Conservation (phyloP, 2,888 invertebrate genomes). For the Andrena fulva region DNA sequence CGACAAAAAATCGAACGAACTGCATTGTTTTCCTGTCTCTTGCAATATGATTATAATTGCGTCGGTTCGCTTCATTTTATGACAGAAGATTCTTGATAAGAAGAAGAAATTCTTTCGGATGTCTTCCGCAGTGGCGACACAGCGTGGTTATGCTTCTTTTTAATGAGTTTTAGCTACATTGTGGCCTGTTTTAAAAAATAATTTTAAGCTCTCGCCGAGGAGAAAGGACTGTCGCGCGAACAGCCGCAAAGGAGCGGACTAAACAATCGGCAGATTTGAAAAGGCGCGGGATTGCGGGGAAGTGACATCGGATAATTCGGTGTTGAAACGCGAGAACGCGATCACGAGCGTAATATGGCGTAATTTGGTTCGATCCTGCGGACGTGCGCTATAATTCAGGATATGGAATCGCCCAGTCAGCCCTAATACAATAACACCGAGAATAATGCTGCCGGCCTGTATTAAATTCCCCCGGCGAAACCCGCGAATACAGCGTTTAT, state of each 20-base stretch:
- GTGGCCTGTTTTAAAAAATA: too few relatives aligned
- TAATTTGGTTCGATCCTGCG: constrained; percentile 43
- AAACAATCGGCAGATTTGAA: too few relatives aligned
- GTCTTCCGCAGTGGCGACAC: background rate
- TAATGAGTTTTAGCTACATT: too few relatives aligned
- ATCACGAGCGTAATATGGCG: constrained; percentile 12
- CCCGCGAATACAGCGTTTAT: constrained; percentile 36
- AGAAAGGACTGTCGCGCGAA: too few relatives aligned
- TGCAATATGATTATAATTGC: background rate
- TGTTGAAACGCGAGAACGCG: constrained; percentile 17
- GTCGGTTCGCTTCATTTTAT: background rate
- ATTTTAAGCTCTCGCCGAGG: too few relatives aligned
- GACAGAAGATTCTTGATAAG: background rate
- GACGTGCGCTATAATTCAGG: constrained; percentile 42
- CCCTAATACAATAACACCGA: constrained; percentile 29
- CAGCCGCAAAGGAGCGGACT: too few relatives aligned
- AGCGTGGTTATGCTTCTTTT: background rate
- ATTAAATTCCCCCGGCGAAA: constrained; percentile 35
- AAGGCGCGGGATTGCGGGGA: background rate
- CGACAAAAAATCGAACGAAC: background rate
- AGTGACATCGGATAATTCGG: constrained; percentile 35
- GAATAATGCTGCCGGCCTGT: constrained; percentile 8
- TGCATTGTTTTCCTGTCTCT: background rate
- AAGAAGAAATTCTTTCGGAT: too few relatives aligned
- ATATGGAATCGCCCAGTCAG: constrained; percentile 40